A percentile compares a stretch with the other conserved stretches of the same genome.
Conservation (phyloP, 2,113 vertebrate species). For the Anguilla rostrata region DNA sequence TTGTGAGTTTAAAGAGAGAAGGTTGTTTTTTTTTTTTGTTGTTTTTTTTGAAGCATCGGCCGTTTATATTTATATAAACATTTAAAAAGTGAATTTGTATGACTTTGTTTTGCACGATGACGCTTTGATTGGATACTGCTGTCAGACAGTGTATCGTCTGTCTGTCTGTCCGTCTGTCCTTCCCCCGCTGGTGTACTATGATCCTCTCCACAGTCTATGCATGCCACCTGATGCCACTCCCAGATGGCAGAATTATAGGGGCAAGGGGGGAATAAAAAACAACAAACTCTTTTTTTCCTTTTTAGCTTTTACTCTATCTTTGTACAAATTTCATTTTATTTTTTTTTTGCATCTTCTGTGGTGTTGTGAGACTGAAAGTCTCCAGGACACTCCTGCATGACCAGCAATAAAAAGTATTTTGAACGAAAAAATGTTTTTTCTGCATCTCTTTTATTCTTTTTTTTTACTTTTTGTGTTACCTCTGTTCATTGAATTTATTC, state of each 20-base stretch:
- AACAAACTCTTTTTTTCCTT: not conserved
- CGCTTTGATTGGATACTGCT: slow-evolving; percentile 14
- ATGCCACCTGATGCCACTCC: slow-evolving; percentile 4
- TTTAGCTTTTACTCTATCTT: slow-evolving; percentile 13
- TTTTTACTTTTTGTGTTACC: not conserved
- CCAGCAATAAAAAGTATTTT: slow-evolving; percentile 30
- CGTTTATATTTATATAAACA: not conserved
- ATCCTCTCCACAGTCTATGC: not conserved
- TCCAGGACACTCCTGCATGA: slow-evolving; percentile 24
- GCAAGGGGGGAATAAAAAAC: not conserved
- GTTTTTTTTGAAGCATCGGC: not conserved
- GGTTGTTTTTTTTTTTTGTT: not conserved
- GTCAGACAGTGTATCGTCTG: not conserved
- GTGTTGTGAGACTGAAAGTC: not conserved
- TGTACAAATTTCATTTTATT: not conserved
- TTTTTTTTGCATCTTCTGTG: slow-evolving; percentile 7
- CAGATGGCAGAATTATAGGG: not conserved
- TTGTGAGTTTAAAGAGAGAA: too few species aligned
- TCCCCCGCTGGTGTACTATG: not conserved
- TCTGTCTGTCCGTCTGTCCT: not conserved
- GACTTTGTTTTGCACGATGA: slow-evolving; percentile 23
- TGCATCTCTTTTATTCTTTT: not conserved
- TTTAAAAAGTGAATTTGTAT: not conserved
- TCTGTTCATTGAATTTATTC: too few species aligned
- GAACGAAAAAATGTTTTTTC: slow-evolving; percentile 17